These are phyloP conservation scores for Catostylus mosaicus DNA, from an alignment of 30 jellyfish, hydroid and myxozoan species.

Conservation along the genomic window DNA sequence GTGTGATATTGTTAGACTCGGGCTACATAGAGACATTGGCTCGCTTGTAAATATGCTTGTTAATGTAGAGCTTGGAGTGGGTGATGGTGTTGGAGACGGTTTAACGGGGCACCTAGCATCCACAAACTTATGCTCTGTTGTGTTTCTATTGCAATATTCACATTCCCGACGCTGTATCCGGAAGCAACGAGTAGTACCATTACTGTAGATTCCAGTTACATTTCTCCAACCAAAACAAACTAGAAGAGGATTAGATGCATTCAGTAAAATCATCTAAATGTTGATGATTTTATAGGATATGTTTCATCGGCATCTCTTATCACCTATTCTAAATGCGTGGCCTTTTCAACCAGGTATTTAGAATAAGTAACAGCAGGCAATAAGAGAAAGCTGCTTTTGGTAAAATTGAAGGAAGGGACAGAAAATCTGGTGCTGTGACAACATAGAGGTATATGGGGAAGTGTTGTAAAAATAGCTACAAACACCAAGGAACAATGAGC, in stretches of 20 bases:
- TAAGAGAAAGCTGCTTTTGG: too few species aligned
- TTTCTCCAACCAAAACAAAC: neutral
- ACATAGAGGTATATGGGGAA: too few species aligned
- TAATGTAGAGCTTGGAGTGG: neutral
- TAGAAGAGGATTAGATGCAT: neutral
- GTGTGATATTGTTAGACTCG: neutral
- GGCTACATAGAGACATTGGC: neutral
- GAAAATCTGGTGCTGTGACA: too few species aligned
- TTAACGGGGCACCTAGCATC: neutral
- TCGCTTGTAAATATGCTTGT: neutral
- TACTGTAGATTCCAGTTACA: neutral
- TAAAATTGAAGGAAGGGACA: too few species aligned
- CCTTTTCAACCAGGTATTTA: too few species aligned
- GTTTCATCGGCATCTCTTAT: too few species aligned
- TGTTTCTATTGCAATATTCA: constrained; percentile 7
- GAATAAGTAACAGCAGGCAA: too few species aligned
- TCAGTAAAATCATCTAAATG: neutral
- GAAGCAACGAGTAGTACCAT: constrained; percentile 8
- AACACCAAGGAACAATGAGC: too few species aligned
- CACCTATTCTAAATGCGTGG: too few species aligned
- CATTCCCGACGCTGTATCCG: constrained; percentile 1
- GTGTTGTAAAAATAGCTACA: too few species aligned
- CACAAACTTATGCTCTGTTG: neutral
- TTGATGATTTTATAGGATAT: neutral
- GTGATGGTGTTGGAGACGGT: neutral